Base-by-base conservation (phyloP, 2,888 invertebrate species). In the Drosophila fulvimacula region DNA sequence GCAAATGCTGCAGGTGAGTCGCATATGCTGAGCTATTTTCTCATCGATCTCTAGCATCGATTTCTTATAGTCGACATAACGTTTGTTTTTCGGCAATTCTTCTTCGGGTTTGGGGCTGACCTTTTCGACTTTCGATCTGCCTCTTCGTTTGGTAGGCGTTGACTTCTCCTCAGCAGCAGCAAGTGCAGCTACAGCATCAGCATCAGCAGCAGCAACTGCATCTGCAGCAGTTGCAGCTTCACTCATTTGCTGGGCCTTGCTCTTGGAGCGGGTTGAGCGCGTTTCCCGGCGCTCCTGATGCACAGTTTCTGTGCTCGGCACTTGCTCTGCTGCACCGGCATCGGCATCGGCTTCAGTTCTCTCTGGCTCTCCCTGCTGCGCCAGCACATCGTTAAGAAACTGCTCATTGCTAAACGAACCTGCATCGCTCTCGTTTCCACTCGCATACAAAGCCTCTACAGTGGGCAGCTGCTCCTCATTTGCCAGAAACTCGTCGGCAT, bases 1-100 rank as follows among this genome's bases (percentile, higher is more conserved):
- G 55, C 92, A 92, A 6, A 92, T 39, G 49, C 91, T 91, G 69
- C 92, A 92, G 32, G 79, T 89, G 24, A 92, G 81, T 1, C 90
- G 86, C 90, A 92, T 91, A 49, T 91, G 88, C 21, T 88, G 82
- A 0, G 91, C 81, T 34, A 92, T 92, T 69, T 91, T 89, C 17
- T 81, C 72, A 65, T 92, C 92, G 24, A 90, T 90, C 65, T 90
- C 91, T 52, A 80, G 81, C 80, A 79, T 79, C 30, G 84, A 76
- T 32, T 81, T 69, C 53, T 82, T 72, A 17, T 76, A 76, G 61
- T 75, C 73, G 10, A 59, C 70, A 34, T 83, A 79, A 2, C 79
- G 73, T 42, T 76, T 78, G 51, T 21, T 69, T 61, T 69, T 58
- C 17, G 52, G 48, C 7, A 24, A 38, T 3, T 68, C 58, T 13